These are phyloP conservation scores for Enteromius unitaeniatus DNA, from an alignment of 2,797 vertebrate species.

Conservation along the genomic window DNA sequence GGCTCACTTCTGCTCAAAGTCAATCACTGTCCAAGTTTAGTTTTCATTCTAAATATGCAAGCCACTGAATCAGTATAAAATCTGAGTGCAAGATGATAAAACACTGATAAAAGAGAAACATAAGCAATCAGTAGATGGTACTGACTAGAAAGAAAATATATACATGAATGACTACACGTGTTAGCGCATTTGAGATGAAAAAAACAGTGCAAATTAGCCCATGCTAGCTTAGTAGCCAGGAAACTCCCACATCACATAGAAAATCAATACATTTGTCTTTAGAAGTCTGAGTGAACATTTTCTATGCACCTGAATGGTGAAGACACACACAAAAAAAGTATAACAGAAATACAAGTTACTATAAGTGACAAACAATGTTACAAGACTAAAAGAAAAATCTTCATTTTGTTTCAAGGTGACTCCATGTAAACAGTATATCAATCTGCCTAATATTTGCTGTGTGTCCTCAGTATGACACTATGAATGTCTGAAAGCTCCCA, in stretches of 20 bases:
- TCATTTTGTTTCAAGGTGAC: slow-evolving; percentile 50
- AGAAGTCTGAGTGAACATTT: neutral
- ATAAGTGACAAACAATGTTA: slow-evolving; percentile 1
- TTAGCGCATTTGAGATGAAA: neutral
- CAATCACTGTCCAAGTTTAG: neutral
- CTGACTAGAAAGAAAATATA: neutral
- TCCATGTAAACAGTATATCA: neutral
- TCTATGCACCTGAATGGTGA: neutral
- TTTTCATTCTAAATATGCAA: neutral
- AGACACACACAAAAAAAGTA: neutral
- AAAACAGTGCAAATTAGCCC: slow-evolving; percentile 41
- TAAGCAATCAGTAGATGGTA: neutral
- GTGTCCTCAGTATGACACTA: neutral
- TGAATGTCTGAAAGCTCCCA: slow-evolving; percentile 39
- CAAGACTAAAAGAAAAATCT: slow-evolving; percentile 23
- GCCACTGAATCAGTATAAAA: neutral
- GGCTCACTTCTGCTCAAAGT: slow-evolving; percentile 9
- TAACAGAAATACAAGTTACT: neutral
- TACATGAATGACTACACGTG: neutral
- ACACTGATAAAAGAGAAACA: neutral
- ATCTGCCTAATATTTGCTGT: slow-evolving; percentile 11
- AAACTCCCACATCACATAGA: slow-evolving; percentile 9
- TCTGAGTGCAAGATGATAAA: neutral
- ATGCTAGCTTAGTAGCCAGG: slow-evolving; percentile 3
- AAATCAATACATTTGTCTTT: neutral